Conservation (phyloP, 1,140 invertebrate genomes). For the Drosophila erecta region DNA sequence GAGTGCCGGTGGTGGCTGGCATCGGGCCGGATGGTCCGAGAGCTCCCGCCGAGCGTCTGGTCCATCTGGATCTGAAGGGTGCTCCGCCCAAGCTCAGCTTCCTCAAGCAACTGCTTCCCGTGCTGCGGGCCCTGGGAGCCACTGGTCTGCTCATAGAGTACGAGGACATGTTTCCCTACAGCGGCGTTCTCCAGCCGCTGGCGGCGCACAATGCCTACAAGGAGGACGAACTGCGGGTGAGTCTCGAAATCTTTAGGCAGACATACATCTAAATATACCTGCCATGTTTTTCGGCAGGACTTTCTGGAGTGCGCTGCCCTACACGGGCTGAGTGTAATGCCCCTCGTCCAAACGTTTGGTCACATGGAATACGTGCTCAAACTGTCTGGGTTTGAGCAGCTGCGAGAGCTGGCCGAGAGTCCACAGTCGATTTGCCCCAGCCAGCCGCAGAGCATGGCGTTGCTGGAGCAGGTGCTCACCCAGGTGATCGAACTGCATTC, state of each 20-base stretch:
- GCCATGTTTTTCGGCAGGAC: slow-evolving; percentile 42
- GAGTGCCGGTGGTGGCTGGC: slow-evolving; percentile 73
- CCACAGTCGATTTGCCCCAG: slow-evolving; percentile 95
- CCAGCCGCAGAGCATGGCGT: slow-evolving; percentile 88
- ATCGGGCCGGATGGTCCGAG: slow-evolving; percentile 76
- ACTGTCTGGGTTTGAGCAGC: slow-evolving; percentile 89
- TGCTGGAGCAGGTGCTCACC: slow-evolving; percentile 92
- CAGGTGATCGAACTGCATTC: slow-evolving; percentile 88
- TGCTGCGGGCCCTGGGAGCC: slow-evolving; percentile 91
- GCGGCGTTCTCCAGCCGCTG: slow-evolving; percentile 88
- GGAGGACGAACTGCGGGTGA: slow-evolving; percentile 70
- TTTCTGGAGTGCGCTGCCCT: slow-evolving; percentile 85
- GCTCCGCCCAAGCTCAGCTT: slow-evolving; percentile 90
- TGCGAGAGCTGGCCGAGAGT: slow-evolving; percentile 91
- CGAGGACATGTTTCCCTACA: slow-evolving; percentile 99
- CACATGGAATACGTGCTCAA: slow-evolving; percentile 97
- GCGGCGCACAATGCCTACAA: slow-evolving; percentile 92
- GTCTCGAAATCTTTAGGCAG: not conserved
- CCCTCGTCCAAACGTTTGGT: slow-evolving; percentile 97
- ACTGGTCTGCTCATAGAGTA: slow-evolving; percentile 97
- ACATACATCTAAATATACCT: not conserved
- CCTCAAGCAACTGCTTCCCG: slow-evolving; percentile 90
- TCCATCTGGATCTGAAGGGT: slow-evolving; percentile 96
- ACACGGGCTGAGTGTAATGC: slow-evolving; percentile 92
- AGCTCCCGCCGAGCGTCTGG: slow-evolving; percentile 85